Evolutionary conservation across 1,140 invertebrate genomes (phyloP).

Genomic region (Pseudachorutes palmiensis): DNA sequence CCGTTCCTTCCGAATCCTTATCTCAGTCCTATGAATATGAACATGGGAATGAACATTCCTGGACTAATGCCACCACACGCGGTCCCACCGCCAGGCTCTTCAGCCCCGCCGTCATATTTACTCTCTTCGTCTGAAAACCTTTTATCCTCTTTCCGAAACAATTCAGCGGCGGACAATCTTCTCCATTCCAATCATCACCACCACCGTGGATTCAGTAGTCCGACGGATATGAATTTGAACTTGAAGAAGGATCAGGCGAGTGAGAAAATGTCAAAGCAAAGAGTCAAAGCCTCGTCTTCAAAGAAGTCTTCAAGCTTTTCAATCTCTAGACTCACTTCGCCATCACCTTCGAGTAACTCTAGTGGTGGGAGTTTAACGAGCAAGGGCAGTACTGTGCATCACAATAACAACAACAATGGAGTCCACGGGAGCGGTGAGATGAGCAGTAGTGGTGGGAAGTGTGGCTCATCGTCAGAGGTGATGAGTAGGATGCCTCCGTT

Average conservation of each 20-base stretch:
- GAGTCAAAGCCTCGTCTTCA: constrained; percentile 12
- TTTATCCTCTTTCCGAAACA: constrained; percentile 26
- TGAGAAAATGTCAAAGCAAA: constrained; percentile 6
- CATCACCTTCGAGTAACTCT: constrained; percentile 34
- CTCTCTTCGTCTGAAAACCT: constrained; percentile 4
- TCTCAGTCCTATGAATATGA: constrained; percentile 34
- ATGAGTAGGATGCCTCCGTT: background rate
- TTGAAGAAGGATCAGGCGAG: background rate
- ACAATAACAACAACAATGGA: background rate
- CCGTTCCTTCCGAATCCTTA: constrained; percentile 38
- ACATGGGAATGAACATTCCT: constrained; percentile 15
- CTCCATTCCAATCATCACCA: constrained; percentile 12
- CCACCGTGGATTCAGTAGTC: constrained; percentile 9
- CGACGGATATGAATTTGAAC: background rate
- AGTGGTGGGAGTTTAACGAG: constrained; percentile 23
- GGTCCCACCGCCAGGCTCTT: constrained; percentile 5
- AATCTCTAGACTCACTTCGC: constrained; percentile 36
- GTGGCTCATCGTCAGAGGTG: no score
- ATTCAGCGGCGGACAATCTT: constrained; percentile 34
- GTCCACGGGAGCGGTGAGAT: background rate
- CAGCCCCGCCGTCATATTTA: background rate
- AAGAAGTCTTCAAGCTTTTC: constrained; percentile 35
- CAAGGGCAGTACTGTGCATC: background rate
- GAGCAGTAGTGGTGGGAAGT: background rate
- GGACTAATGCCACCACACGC: background rate